Base-by-base conservation (phyloP, 2,888 invertebrate genomes). In the Athalia rosae region DNA sequence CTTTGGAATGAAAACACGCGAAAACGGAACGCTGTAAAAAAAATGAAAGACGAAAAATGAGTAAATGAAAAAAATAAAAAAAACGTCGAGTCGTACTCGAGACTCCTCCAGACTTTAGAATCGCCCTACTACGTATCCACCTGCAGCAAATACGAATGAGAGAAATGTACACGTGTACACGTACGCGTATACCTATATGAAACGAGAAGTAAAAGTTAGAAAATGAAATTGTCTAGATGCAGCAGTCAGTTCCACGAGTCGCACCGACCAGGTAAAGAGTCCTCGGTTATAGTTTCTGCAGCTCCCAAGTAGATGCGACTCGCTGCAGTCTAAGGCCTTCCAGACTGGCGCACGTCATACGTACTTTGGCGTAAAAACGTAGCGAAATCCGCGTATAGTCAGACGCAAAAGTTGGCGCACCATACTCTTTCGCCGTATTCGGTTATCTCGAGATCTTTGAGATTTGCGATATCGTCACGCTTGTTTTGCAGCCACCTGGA, bases 201-300 rank as follows among this genome's bases (percentile, higher is more conserved):
- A 71, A 71, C 45, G 71, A 58, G 58, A 58, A 45, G 41, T 71
- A 71, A 71, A 71, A 71, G 71, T 71, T 71, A 15, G 71, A 41
- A 71, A 71, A 71, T 71, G 71, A 71, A 71, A 71, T 71, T 71
- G 71, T 71, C 71, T 71, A 71, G 71, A 71, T 71, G 71, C 28
- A 28, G 28, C 71, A 71, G 71, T 71, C 71, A 58, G 71, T 71
- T 71, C 71, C 71, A 71, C 58, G 43, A 71, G 71, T 71, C 58
- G 71, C 43, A 28, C 28, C 45, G 41, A 45, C 56, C 58, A 45
- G 45, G 71, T 56, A 58, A 45, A 58, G 71, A 71, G 71, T 58
- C 71, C 71, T 71, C 50, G 71, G 71, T 56, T 45, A 13, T 9
- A 5, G n/a, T 45, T 28, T 28, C 28, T 28, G 28, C 58, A 45